phyloP scores from a whole-genome alignment of 2,113 vertebrate genomes.

The Typhlomys cinereus region DNA sequence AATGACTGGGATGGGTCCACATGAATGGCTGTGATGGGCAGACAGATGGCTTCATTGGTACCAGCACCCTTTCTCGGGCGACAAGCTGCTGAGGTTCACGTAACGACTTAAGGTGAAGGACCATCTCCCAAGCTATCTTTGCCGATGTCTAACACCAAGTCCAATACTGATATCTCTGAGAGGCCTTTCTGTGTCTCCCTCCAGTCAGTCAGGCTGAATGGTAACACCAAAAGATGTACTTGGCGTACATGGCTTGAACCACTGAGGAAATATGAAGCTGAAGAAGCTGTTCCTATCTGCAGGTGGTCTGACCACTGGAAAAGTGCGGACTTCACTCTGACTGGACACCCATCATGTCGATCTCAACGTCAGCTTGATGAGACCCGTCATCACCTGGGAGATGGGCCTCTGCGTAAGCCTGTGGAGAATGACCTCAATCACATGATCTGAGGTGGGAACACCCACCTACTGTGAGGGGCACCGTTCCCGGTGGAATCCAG shows the following conservation, averaged over 20 bases:
- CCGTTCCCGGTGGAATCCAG: too few relatives aligned
- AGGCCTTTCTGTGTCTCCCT: neutral
- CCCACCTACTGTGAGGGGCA: too few relatives aligned
- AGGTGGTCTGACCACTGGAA: neutral
- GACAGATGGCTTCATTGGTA: too few relatives aligned
- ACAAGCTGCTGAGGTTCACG: neutral
- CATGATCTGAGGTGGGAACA: too few relatives aligned
- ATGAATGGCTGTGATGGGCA: too few relatives aligned
- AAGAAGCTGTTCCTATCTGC: neutral
- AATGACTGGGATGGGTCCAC: neutral
- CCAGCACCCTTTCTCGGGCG: neutral
- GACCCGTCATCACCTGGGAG: too few relatives aligned
- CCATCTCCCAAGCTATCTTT: neutral
- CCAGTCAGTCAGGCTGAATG: neutral
- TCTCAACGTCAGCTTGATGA: too few relatives aligned
- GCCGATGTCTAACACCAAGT: rapidly evolving
- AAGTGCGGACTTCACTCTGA: neutral
- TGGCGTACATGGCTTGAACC: neutral
- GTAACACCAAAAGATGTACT: neutral
- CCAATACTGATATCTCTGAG: neutral
- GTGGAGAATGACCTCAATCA: too few relatives aligned
- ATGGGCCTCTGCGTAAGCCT: too few relatives aligned
- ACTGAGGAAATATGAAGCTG: neutral
- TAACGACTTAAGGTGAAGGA: too few relatives aligned
- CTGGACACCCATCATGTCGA: too few relatives aligned